Evolutionary conservation across 2,888 invertebrate species (phyloP), one percentile per base, ranked within the genome.

Genomic region (Trissonchulus sp.): DNA sequence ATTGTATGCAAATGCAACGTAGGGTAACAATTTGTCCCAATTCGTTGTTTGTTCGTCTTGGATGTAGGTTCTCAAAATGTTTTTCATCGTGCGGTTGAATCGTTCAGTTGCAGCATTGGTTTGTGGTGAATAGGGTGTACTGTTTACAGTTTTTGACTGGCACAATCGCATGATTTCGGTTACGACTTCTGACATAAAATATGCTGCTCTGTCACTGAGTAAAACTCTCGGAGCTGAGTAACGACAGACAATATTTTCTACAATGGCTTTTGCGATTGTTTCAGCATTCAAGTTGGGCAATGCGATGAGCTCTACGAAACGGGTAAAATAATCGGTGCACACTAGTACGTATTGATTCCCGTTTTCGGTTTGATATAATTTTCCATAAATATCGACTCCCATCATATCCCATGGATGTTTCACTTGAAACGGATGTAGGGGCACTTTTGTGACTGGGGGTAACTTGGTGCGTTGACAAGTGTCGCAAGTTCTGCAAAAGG

Each of bases 111-210:
- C n/a, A n/a, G n/a, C n/a, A n/a, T n/a, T n/a, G n/a, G n/a, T n/a
- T n/a, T n/a, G n/a, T n/a, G n/a, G n/a, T n/a, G n/a, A n/a, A n/a
- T 60, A 60, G n/a, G 60, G 18, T 18, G 60, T 60, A 60, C 18
- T 60, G 15, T 60, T 15, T n/a, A 60, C 18, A 18, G 15, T 60
- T n/a, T n/a, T 15, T 18, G n/a, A 18, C 18, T n/a, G 18, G 18
- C 15, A n/a, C 60, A 60, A 18, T n/a, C 60, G 60, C 15, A 15
- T 18, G 15, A 60, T 60, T n/a, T 60, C 18, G n/a, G 18, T 60
- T 60, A 60, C n/a, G 60, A 60, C n/a, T n/a, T 60, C 60, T 60
- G 60, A 60, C 60, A n/a, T 60, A 60, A 18, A 60, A n/a, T 60
- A 18, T 18, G 60, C 60, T 15, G 18, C 60, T 60, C n/a, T 15